Evolutionary conservation across 1,140 invertebrate species (phyloP).

Genomic region (Pomacea maculata): DNA sequence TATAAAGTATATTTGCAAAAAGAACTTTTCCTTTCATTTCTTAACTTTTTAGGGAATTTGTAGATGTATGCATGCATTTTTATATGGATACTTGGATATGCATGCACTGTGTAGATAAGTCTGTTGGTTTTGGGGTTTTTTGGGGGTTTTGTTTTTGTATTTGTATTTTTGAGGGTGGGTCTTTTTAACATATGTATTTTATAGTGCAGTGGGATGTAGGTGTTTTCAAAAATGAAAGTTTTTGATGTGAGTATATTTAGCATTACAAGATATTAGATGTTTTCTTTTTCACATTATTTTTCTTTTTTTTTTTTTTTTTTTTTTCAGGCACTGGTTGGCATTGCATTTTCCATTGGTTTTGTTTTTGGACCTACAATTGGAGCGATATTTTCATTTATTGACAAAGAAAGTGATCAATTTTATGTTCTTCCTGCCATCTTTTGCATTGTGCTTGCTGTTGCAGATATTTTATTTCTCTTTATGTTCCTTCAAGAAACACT

Average conservation of each 20-base stretch:
- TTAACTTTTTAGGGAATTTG: too few species aligned
- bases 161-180: too few species aligned
- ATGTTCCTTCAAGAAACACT: conserved; percentile 88
- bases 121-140: too few species aligned
- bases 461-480: conserved; percentile 82
- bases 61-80: too few species aligned
- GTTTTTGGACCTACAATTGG: conserved; percentile 95
- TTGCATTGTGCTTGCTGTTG: conserved; percentile 79
- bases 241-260: background rate
- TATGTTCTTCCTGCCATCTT: conserved; percentile 86
- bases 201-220: too few species aligned
- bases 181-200: too few species aligned
- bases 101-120: too few species aligned
- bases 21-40: too few species aligned
- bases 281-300: background rate
- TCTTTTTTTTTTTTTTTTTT: conserved; percentile 55
- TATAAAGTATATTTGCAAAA: too few species aligned
- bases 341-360: conserved; percentile 97
- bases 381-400: conserved; percentile 83
- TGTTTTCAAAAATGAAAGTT: too few species aligned
- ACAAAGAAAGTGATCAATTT: conserved; percentile 72
- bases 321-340: conserved; percentile 90
- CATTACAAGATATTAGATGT: background rate
- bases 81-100: too few species aligned
- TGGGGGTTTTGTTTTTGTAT: too few species aligned